phyloP scores from a whole-genome alignment of 2,888 invertebrate species.

The Entomobrya multifasciata region DNA sequence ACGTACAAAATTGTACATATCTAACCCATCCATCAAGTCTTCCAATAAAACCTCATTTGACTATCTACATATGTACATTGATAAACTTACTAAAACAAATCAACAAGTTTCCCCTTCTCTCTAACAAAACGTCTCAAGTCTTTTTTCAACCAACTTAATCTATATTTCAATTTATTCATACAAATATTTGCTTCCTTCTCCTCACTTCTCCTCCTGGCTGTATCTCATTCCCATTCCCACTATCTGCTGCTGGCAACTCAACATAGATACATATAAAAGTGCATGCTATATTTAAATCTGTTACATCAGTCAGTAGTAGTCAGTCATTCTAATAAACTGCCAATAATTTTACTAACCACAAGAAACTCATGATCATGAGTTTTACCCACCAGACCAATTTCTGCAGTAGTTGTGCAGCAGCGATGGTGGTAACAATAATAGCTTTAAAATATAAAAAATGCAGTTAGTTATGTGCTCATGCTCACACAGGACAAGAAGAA shows the following conservation, averaged over 20 bases:
- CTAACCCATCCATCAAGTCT: slow-evolving; percentile 55
- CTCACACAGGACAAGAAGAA: slow-evolving; percentile 14
- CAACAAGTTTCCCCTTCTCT: slow-evolving; percentile 63
- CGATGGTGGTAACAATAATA: slow-evolving; percentile 27
- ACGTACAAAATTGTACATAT: slow-evolving; percentile 14
- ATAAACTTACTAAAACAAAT: slow-evolving; percentile 48
- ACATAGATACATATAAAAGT: too few relatives aligned
- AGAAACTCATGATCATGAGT: slow-evolving; percentile 29
- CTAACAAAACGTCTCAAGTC: not conserved
- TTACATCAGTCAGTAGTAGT: not conserved
- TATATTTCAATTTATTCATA: slow-evolving; percentile 59
- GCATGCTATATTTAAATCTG: not conserved
- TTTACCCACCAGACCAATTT: too few relatives aligned
- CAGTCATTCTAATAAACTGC: slow-evolving; percentile 62
- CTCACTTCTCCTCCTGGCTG: slow-evolving; percentile 16
- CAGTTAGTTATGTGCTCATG: slow-evolving; percentile 52
- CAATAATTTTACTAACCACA: slow-evolving; percentile 56
- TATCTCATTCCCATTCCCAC: not conserved
- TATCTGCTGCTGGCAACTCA: not conserved
- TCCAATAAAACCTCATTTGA: slow-evolving; percentile 58
- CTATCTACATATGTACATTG: slow-evolving; percentile 51
- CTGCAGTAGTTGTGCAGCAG: not conserved
- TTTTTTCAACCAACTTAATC: slow-evolving; percentile 27
- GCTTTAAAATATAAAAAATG: slow-evolving; percentile 57
- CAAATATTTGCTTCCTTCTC: slow-evolving; percentile 62